Base-by-base conservation (phyloP, 1,140 invertebrate genomes). In the Acromyrmex heyeri region DNA sequence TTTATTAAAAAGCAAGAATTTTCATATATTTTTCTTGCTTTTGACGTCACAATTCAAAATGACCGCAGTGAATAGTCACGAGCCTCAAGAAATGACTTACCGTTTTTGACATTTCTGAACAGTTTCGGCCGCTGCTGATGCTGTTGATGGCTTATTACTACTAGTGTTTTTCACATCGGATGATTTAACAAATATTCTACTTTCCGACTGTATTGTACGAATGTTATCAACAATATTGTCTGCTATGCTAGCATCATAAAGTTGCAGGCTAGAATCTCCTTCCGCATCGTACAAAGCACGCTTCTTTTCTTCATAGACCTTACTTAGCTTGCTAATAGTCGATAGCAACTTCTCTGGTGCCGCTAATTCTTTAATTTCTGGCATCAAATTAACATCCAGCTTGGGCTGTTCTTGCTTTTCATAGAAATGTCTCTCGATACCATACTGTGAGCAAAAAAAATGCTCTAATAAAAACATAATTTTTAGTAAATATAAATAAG, bases 401-500 rank as follows among this genome's bases (percentile, higher is more conserved):
- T 44, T 73, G 3, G 69, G 57, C 18, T 77, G 59, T 16, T 69
- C 5, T 5, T 70, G 73, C 24, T 86, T 93, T 1, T 50, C 27
- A 79, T 90, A 90, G 34, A 89, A 91, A 57, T 85, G 85, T 61
- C 92, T 94, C 57, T 95, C 92, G 18, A 95, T 88, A 10, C 93
- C 91, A 79, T 91, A 93, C 94, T 95, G 75, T 3, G 87, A 91
- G 81, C n/a, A 91, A 75, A 14, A 53, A 30, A 67, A 77, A 73
- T 2, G 7, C 1, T 57, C 10, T 67, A 34, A n/a, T 14, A 72
- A 64, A 0, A 12, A 34, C 12, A 79, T 38, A 34, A 16, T 7
- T 27, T 62, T 62, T n/a, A 62, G 14, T 34, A 34, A 64, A 64
- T 30, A 64, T 64, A 30, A 30, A 53, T 44, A 44, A 44, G 5